A percentile compares a stretch with the other conserved stretches of the same genome.
Evolutionary conservation across 2,888 invertebrate genomes (phyloP).

Genomic region (Dorcus hopei): DNA sequence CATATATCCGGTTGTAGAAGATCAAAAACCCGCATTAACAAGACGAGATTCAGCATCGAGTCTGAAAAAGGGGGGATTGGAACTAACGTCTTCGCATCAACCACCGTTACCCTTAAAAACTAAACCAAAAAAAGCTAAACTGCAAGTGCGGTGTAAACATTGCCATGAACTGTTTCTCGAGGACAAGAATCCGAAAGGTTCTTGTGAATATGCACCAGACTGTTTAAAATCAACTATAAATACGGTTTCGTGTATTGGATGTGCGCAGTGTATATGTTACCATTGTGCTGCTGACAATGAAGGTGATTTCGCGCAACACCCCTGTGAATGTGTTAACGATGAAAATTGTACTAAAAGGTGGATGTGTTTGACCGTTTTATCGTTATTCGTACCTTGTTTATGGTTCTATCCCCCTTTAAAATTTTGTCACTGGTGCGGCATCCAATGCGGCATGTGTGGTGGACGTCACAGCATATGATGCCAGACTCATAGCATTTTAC

Average conservation of each 20-base stretch:
- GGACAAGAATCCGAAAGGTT: slow-evolving; percentile 81
- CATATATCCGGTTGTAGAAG: slow-evolving; percentile 74
- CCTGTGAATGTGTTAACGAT: slow-evolving; percentile 76
- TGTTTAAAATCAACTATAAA: slow-evolving; percentile 76
- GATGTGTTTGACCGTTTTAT: slow-evolving; percentile 81
- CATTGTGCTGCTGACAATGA: slow-evolving; percentile 92
- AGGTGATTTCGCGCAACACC: slow-evolving; percentile 80
- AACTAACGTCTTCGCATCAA: slow-evolving; percentile 53
- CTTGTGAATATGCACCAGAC: slow-evolving; percentile 86
- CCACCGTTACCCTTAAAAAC: slow-evolving; percentile 51
- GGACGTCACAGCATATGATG: slow-evolving; percentile 65
- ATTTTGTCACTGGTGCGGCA: slow-evolving; percentile 79
- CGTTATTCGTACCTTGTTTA: slow-evolving; percentile 86
- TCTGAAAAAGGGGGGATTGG: slow-evolving; percentile 62
- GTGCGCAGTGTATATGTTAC: slow-evolving; percentile 86
- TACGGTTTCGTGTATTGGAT: slow-evolving; percentile 72
- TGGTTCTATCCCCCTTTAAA: slow-evolving; percentile 90
- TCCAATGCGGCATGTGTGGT: slow-evolving; percentile 78
- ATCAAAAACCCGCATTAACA: slow-evolving; percentile 46
- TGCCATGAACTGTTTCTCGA: slow-evolving; percentile 80
- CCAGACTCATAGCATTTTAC: slow-evolving; percentile 35
- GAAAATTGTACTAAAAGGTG: slow-evolving; percentile 78
- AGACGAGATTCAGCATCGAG: slow-evolving; percentile 57
- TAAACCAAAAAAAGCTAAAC: slow-evolving; percentile 42
- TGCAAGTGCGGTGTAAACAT: slow-evolving; percentile 58